Base-by-base conservation (phyloP, 2,113 vertebrate genomes). In the Hucho hucho region DNA sequence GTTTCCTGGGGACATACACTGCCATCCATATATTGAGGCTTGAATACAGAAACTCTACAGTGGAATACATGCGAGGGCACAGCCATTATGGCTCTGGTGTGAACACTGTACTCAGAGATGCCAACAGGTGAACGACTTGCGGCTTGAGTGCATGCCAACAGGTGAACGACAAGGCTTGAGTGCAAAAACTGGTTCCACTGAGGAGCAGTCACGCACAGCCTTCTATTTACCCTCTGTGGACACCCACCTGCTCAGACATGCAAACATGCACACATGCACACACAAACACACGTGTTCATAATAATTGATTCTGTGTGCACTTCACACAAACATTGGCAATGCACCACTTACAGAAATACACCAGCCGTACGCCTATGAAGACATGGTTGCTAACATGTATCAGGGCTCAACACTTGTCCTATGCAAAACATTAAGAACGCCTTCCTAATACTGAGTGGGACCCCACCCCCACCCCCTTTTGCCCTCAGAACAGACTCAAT, bases 191-290 rank as follows among this genome's bases (percentile, higher is more conserved):
- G 47, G 47, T 13, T 49, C 46, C 64, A 65, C 25, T 69, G 69
- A 11, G 26, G 75, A 67, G 81, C 78, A 80, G 49, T 77, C 81
- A 87, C 70, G 72, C 71, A 77, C 46, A 29, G n/a, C 18, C 56
- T n/a, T 59, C 20, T 59, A n/a, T 56, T 56, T 56, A n/a, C 58
- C 14, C 4, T 49, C 47, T 20, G 58, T 20, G 58, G 58, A 53
- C 26, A 59, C 29, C 13, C 66, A 68, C 47, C 47, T 37, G 22
- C 64, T 72, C 64, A 68, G 24, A 73, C 64, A 64, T 43, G 47
- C 24, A 12, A 9, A 25, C 49, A 12, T 43, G 47, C 24, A 12
- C 16, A 25, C 49, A 12, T 37, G 20, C 66, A 66, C 53, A 24
- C 49, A 75, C 3, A 9, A 14, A 12, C 47, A 9, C 56, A 25